Evolutionary conservation across 2,888 invertebrate species (phyloP), one percentile per base, ranked within the genome.

Genomic region (Drosophila siamana): DNA sequence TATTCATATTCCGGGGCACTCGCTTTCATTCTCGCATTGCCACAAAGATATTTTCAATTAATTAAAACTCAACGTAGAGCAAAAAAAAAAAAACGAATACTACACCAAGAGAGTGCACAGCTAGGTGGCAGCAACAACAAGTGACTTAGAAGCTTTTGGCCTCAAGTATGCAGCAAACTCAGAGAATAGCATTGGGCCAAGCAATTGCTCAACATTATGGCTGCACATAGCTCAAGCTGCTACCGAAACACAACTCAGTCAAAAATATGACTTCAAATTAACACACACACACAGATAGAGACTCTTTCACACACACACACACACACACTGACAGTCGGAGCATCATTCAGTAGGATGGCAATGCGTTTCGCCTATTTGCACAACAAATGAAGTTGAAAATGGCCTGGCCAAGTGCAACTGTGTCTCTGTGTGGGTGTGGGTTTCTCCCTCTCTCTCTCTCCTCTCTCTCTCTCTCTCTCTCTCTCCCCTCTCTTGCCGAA

Each of bases 321-420:
- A 8, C 9, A 22, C 19, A 26, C 15, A 9, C 38, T 11, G 44
- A 13, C 62, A 55, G 28, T 44, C 28, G 38, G 40, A 48, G 47
- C 47, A 28, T n/a, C 43, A 66, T 43, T 70, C 48, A 50, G 69
- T 41, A 13, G 30, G 33, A 44, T 61, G 38, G 70, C 78, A 63
- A 74, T 83, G 66, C 70, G 73, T 69, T 76, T 80, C 74, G 86
- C 84, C 76, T 88, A 86, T 86, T 86, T 86, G 84, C 88, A 64
- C 88, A 88, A 79, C 74, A 86, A 86, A 86, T 88, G 86, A 86
- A 86, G 86, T 77, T 77, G 80, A 83, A 88, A 86, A 86, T 86
- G 74, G 78, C 71, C 72, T 75, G 46, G 46, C 26, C 44, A 43
- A 61, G 44, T 48, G 36, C 70, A 61, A n/a, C n/a, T n/a, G n/a